These are phyloP conservation scores for Martes martes DNA, from an alignment of 2,113 vertebrate species.

Conservation along the genomic window DNA sequence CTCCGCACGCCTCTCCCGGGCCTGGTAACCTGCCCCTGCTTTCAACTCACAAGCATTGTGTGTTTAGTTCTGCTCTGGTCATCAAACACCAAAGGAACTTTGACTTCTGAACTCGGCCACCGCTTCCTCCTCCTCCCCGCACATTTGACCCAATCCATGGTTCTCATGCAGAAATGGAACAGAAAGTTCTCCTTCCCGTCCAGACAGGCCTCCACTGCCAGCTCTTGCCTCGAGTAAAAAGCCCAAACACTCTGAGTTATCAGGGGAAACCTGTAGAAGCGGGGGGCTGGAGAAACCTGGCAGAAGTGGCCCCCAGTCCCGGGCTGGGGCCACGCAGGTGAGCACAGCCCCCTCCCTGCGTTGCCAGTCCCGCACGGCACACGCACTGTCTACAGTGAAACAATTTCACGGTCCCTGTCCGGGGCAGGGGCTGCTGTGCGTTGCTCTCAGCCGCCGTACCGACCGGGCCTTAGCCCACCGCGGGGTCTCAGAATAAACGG, in stretches of 20 bases:
- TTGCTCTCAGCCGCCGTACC: not conserved
- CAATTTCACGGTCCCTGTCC: not conserved
- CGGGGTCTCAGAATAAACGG: not conserved
- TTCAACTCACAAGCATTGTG: fast-evolving
- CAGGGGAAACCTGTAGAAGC: not conserved
- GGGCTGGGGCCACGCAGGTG: fast-evolving
- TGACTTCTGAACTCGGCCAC: not conserved
- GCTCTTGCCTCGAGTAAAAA: not conserved
- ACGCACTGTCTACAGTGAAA: fast-evolving
- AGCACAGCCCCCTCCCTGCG: fast-evolving
- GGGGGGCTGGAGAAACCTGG: too few relatives aligned
- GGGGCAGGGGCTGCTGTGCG: not conserved
- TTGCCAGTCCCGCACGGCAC: fast-evolving
- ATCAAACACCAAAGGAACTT: not conserved
- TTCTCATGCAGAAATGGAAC: not conserved
- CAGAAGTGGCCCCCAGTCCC: fast-evolving
- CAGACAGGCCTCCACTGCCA: not conserved
- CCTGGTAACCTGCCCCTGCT: fast-evolving
- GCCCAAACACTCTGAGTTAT: not conserved
- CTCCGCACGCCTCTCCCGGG: not conserved
- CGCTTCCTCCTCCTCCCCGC: not conserved
- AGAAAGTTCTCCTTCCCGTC: not conserved
- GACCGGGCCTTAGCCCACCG: fast-evolving
- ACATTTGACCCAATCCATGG: not conserved
- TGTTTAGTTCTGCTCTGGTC: not conserved